Evolutionary conservation across 1,140 invertebrate species (phyloP), one percentile per base, ranked within the genome.

Genomic region (Sarcophaga peregrina): DNA sequence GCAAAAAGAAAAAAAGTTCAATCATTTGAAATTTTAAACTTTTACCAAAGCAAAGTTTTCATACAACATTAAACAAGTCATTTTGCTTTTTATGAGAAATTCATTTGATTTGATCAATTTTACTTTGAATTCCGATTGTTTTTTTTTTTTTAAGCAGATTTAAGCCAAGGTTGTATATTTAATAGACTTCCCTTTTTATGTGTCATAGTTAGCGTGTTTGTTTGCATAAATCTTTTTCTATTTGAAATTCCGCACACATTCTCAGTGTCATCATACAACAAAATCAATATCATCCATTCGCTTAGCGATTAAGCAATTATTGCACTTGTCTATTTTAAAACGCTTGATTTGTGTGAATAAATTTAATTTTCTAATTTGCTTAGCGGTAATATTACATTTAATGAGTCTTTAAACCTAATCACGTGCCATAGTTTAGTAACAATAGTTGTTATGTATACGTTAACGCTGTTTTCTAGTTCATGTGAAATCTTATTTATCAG

Each of bases 101-200:
- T 58, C n/a, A 13, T 52, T 10, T 10, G 50, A 52, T 52, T 52
- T 52, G 50, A 9, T 10, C 50, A 52, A 52, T 13, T 52, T 52
- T 52, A 52, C 13, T 52, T 52, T 52, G 13, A 52, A 10, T 9
- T 52, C 13, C 1, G 8, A 3, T 3, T 52, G 1, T 52, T 52
- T 52, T 52, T 52, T 52, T 3, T 13, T 10, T 10, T 10, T 10
- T 52, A 3, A 52, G 20, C 5, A 68, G n/a, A 68, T 68, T 68
- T 68, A 68, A 68, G 62, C 20, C 62, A 68, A 68, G 62, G 62
- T 20, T 68, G 62, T 68, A 68, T 68, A 68, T 25, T 52, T 13
- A 52, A 68, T 17, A 8, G 62, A 68, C 62, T 20, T 68, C 62
- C 62, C 62, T 8, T 8, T 8, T 68, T 25, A 68, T 20, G 20